A percentile compares a stretch with the other conserved stretches of the same genome.
Conservation (phyloP, 2,113 vertebrate genomes). For the Cervus canadensis region DNA sequence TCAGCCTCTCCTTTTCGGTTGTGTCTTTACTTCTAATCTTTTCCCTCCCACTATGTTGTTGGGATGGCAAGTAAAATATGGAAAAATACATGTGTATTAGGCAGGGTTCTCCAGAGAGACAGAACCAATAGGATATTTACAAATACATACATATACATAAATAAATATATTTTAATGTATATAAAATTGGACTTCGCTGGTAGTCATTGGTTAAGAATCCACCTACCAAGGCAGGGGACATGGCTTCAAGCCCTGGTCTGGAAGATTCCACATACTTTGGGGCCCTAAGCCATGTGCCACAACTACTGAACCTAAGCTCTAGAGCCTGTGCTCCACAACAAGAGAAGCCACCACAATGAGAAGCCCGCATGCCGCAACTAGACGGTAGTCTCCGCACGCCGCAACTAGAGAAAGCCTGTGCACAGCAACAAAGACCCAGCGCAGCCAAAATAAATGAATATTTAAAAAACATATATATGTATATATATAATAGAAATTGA, state of each 20-base stretch:
- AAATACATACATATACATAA: background rate
- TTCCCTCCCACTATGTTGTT: background rate
- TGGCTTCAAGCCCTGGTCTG: background rate
- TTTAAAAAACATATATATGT: background rate
- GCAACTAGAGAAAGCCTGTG: background rate
- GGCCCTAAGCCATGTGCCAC: background rate
- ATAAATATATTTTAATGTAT: background rate
- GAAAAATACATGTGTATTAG: background rate
- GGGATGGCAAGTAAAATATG: background rate
- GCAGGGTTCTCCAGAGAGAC: background rate
- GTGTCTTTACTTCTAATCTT: background rate
- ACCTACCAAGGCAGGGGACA: background rate
- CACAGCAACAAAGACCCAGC: background rate
- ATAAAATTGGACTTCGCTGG: background rate
- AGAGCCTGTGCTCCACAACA: background rate
- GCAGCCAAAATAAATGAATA: background rate
- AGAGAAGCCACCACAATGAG: background rate
- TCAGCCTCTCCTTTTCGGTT: background rate
- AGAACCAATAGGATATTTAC: background rate
- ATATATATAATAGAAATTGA: background rate
- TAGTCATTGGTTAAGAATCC: background rate
- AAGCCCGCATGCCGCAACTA: accelerated
- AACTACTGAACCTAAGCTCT: background rate
- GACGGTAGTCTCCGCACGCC: accelerated
- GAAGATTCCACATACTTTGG: background rate